Percentiles rank a stretch among this genome's conserved stretches.
These are phyloP conservation scores for Macaria notata DNA, from an alignment of 2,888 invertebrate species.

Conservation along the genomic window DNA sequence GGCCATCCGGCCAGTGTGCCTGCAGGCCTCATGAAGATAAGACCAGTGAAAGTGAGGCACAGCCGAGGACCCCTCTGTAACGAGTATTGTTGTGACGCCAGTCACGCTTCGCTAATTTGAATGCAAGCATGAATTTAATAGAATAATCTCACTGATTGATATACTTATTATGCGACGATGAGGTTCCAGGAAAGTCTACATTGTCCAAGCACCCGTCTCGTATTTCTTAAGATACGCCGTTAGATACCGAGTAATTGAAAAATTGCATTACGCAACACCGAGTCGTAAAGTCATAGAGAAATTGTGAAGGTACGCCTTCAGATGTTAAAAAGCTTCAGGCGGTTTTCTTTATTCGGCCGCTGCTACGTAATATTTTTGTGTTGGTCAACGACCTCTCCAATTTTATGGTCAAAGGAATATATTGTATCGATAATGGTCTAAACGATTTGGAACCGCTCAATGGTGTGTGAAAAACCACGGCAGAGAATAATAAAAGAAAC, in stretches of 20 bases:
- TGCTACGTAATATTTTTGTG: slow-evolving; percentile 55
- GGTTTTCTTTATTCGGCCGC: slow-evolving; percentile 66
- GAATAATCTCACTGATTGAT: slow-evolving; percentile 72
- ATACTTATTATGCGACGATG: slow-evolving; percentile 70
- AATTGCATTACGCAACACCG: slow-evolving; percentile 62
- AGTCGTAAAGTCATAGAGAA: slow-evolving; percentile 60
- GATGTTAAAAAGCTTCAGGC: slow-evolving; percentile 66
- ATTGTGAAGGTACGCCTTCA: slow-evolving; percentile 65
- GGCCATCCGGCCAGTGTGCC: slow-evolving; percentile 39
- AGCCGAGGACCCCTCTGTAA: slow-evolving; percentile 40
- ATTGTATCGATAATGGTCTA: slow-evolving; percentile 68
- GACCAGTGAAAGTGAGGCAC: slow-evolving; percentile 60
- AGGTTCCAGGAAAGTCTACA: slow-evolving; percentile 62
- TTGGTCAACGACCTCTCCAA: slow-evolving; percentile 62
- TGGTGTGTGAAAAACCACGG: slow-evolving; percentile 55
- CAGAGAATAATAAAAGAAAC: slow-evolving; percentile 30
- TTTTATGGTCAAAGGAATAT: slow-evolving; percentile 70
- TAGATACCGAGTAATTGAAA: slow-evolving; percentile 65
- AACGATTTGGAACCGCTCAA: slow-evolving; percentile 64
- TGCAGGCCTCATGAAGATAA: slow-evolving; percentile 45
- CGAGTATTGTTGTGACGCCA: slow-evolving; percentile 58
- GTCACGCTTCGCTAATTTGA: slow-evolving; percentile 69
- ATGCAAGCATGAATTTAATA: slow-evolving; percentile 63
- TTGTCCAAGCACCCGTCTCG: slow-evolving; percentile 54
- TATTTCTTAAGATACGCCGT: slow-evolving; percentile 61